Percentiles rank a stretch among this genome's conserved stretches.
These are phyloP conservation scores for Lutjanus argentimaculatus DNA, from an alignment of 2,797 vertebrate genomes.

Conservation along the genomic window DNA sequence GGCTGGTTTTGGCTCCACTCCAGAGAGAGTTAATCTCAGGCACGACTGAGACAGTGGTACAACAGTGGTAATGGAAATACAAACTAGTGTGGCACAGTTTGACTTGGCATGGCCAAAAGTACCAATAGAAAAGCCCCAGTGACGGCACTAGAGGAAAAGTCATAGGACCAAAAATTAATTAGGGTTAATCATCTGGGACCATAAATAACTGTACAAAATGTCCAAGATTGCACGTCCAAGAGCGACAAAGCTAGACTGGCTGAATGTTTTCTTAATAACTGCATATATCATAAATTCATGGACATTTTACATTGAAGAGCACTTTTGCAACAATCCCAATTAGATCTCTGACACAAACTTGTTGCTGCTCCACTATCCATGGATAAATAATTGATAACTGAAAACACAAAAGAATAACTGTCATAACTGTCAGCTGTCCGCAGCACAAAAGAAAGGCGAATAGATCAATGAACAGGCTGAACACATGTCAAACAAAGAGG, in stretches of 20 bases:
- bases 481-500: constrained; percentile 40
- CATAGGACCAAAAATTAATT: not conserved
- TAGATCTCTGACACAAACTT: constrained; percentile 1
- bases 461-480: constrained; percentile 37
- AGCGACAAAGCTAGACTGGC: not conserved
- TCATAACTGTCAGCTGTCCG: constrained; percentile 32
- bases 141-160: not conserved
- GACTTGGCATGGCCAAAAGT: no score
- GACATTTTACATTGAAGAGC: not conserved
- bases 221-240: not conserved
- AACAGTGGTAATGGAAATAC: no score
- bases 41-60: no score
- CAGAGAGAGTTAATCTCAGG: no score
- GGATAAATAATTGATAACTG: constrained; percentile 1
- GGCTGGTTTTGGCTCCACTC: no score
- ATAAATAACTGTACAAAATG: not conserved
- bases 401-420: not conserved
- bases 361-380: constrained; percentile 19
- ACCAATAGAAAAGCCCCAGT: no score
- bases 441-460: constrained; percentile 16
- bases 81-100: no score
- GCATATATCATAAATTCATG: not conserved
- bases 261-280: not conserved
- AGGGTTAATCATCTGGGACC: not conserved
- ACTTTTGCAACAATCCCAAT: not conserved